Evolutionary conservation across 2,888 invertebrate species (phyloP).

Genomic region (Ophraella communa): DNA sequence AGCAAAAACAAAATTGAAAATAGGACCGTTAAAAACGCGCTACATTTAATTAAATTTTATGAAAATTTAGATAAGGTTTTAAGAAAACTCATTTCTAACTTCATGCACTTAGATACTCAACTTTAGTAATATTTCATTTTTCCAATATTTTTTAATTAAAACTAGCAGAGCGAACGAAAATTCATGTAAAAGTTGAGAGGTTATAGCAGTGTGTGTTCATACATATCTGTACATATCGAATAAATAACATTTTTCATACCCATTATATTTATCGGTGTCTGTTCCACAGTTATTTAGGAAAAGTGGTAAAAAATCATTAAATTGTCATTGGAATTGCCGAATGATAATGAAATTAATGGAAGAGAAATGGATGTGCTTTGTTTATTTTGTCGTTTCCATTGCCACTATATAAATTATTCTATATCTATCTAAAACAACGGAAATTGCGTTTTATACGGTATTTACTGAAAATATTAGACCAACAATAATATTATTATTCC

Average conservation of each 20-base stretch:
- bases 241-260: background rate
- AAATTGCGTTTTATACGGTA: too few relatives aligned
- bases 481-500: too few relatives aligned
- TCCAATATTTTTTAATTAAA: slow-evolving; percentile 23
- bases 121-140: slow-evolving; percentile 15
- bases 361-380: too few relatives aligned
- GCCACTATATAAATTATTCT: too few relatives aligned
- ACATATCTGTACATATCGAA: background rate
- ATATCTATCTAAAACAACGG: too few relatives aligned
- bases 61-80: slow-evolving; percentile 14
- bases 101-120: slow-evolving; percentile 7
- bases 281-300: background rate
- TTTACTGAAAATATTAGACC: too few relatives aligned
- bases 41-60: slow-evolving; percentile 3
- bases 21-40: background rate
- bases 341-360: background rate
- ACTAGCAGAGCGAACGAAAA: background rate
- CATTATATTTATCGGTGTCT: background rate
- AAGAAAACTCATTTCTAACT: slow-evolving; percentile 11
- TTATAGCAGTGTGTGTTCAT: background rate
- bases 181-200: background rate
- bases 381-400: too few relatives aligned
- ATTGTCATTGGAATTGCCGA: background rate
- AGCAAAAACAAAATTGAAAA: background rate
- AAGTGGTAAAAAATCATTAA: background rate